Evolutionary conservation across 2,888 invertebrate species (phyloP).

Genomic region (Congeria kusceri): DNA sequence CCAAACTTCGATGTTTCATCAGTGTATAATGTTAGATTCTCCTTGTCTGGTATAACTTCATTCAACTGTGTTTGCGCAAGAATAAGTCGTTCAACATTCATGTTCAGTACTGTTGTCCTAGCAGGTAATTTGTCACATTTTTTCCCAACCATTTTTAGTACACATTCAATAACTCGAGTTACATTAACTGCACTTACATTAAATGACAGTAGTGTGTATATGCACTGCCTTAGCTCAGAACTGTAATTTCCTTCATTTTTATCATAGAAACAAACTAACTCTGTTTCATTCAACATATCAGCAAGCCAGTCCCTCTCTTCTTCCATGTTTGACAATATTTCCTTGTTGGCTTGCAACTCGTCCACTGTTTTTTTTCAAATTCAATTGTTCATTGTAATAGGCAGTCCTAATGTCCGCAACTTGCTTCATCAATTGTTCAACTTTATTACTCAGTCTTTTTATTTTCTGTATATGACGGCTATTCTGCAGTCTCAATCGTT

Average conservation of each 20-base stretch:
- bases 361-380: background rate
- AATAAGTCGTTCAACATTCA: slow-evolving; percentile 32
- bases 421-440: slow-evolving; percentile 8
- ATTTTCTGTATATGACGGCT: background rate
- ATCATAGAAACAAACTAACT: slow-evolving; percentile 7
- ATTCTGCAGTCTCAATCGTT: slow-evolving; percentile 11
- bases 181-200: slow-evolving; percentile 23
- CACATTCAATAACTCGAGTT: slow-evolving; percentile 10
- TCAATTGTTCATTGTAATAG: background rate
- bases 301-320: slow-evolving; percentile 10
- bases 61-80: slow-evolving; percentile 26
- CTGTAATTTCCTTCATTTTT: slow-evolving; percentile 6
- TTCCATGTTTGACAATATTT: background rate
- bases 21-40: slow-evolving; percentile 22
- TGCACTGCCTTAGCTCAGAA: slow-evolving; percentile 22
- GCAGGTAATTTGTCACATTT: slow-evolving; percentile 14
- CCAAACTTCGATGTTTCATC: slow-evolving; percentile 40
- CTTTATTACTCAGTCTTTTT: slow-evolving; percentile 6
- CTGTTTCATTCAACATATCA: slow-evolving; percentile 17
- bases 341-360: background rate
- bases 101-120: slow-evolving; percentile 21
- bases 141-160: slow-evolving; percentile 18
- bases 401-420: background rate
- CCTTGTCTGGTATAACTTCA: slow-evolving; percentile 23
- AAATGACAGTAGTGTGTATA: slow-evolving; percentile 21